Conservation (phyloP, 2,113 vertebrate species). For the Mastomys natalensis region DNA sequence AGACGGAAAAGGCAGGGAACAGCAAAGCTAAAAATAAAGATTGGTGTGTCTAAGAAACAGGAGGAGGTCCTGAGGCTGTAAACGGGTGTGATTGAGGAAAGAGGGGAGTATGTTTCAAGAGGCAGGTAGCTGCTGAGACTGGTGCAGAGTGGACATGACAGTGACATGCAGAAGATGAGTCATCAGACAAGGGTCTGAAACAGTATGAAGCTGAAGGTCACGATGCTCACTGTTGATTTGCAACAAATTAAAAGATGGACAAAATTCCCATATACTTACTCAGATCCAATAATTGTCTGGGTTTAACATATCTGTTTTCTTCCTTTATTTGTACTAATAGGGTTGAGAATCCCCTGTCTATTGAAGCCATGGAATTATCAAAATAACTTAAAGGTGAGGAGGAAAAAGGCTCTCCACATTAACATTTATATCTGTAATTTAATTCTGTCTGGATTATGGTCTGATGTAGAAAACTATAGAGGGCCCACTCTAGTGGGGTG, state of each 20-base stretch:
- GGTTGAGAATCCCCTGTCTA: neutral
- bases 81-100: neutral
- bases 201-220: neutral
- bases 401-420: neutral
- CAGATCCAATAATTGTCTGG: neutral
- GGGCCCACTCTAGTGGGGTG: neutral
- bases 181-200: neutral
- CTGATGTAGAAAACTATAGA: constrained; percentile 4
- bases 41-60: neutral
- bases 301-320: constrained; percentile 25
- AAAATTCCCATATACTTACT: neutral
- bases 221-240: neutral
- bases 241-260: neutral
- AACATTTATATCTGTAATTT: neutral
- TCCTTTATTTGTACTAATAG: neutral
- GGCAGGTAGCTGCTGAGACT: neutral
- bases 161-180: neutral
- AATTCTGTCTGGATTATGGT: neutral
- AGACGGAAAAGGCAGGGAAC: neutral
- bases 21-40: neutral
- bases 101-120: neutral
- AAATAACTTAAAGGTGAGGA: neutral
- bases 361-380: constrained; percentile 22
- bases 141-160: neutral
- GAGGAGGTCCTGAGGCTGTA: neutral